Base-by-base conservation (phyloP, 2,797 vertebrate species). In the Darevskia nairensis region DNA sequence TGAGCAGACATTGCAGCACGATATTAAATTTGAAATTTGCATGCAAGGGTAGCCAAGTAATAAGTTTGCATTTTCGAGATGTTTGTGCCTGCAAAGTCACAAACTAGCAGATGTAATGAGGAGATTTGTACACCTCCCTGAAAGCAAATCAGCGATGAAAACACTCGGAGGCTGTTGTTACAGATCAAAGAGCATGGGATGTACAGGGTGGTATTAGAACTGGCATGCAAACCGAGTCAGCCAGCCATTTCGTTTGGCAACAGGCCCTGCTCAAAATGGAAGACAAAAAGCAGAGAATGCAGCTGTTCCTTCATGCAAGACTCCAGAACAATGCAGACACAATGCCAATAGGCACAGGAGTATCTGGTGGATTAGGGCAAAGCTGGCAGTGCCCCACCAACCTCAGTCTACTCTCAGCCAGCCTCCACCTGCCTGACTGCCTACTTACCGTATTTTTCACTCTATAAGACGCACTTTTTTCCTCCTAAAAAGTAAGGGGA, bases 21-120 rank as follows among this genome's bases (percentile, higher is more conserved):
- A 95, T 95, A 97, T 95, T 95, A 96, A 94, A 96, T 96, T 96
- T 94, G 91, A 55, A 95, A 96, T 95, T 95, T 96, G 89, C 95
- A 96, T 23, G 91, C 95, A 94, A 96, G 92, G 93, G 92, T 95
- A 91, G 94, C 92, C 94, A 93, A 95, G 94, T 94, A 96, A 94
- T 94, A 95, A 95, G 93, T 96, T 93, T 93, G 91, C 94, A 92
- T 89, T 92, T 89, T 89, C 88, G 59, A 94, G 94, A 94, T 95
- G 91, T 94, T 94, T 2, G 3, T 93, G 95, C 91, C 94, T 94
- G 90, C 96, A 96, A 96, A 97, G 94, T 90, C 86, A 90, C 95
- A 92, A 91, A 90, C 92, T 87, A 83, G 90, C 72, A 94, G 82
- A 89, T 93, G 93, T 94, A 95, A 96, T 91, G 85, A 96, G 94